Base-by-base conservation (phyloP, 2,113 vertebrate species). In the Mormoops blainvillei region DNA sequence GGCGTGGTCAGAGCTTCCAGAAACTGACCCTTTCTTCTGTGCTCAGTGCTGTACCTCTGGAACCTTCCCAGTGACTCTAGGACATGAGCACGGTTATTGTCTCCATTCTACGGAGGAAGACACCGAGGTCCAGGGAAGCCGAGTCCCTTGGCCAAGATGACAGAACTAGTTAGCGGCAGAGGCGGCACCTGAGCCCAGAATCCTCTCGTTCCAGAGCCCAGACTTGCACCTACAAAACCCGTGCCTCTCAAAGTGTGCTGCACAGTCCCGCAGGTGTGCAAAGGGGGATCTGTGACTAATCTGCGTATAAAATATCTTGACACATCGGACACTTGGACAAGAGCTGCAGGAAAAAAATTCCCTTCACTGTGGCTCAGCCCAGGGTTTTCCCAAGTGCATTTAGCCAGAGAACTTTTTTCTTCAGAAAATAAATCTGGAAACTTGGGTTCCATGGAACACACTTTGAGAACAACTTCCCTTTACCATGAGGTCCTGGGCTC, bases 41-140 rank as follows among this genome's bases (percentile, higher is more conserved):
- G 26, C 18, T 54, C 36, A 22, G 43, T 2, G 36, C 10, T 18
- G 13, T 13, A 10, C 26, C n/a, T 87, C 50, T 14, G 52, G 65
- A 71, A 38, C 63, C 45, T 38, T 4, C 33, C n/a, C 22, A 22
- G 36, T 0, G 16, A 26, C 48, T 41, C 8, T 31, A 22, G 50
- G 63, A n/a, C 13, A 15, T 4, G 26, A 38, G 65, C 15, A 4
- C 5, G 1, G 5, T 36, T 4, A 33, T 0, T 0, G 12, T 10
- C 28, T 50, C 78, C 4, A 20, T 38, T 22, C 33, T 36, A 13
- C n/a, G 36, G 33, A 65, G 58, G 41, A 68, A 48, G 87, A 84
- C 56, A 41, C 33, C 7, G 63, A 65, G 48, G 85, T 10, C 48
- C 14, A 20, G 78, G 43, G 65, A 58, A 52, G 78, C 65, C 41